phyloP scores from a whole-genome alignment of 1,140 invertebrate species.

The Panulirus ornatus region DNA sequence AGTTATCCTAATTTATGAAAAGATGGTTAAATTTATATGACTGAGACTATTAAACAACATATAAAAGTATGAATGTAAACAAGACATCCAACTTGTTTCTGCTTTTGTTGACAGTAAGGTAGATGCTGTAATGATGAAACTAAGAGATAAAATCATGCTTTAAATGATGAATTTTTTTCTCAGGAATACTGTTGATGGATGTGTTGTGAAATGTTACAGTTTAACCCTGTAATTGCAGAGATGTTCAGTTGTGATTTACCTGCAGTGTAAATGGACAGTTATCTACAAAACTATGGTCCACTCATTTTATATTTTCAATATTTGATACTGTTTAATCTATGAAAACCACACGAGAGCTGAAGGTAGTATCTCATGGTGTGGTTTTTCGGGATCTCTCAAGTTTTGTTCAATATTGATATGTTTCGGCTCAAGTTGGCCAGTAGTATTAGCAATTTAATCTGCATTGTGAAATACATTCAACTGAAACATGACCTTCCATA shows the following conservation, averaged over 20 bases:
- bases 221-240: not conserved
- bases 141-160: not conserved
- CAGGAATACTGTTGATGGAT: not conserved
- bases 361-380: not conserved
- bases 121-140: not conserved
- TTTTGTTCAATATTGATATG: not conserved
- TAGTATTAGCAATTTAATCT: constrained; percentile 13
- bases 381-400: not conserved
- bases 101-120: too few relatives aligned
- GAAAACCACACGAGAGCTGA: not conserved
- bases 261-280: not conserved
- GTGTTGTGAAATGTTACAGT: not conserved
- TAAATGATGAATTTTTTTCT: not conserved
- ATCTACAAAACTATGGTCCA: constrained; percentile 1
- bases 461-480: constrained; percentile 4
- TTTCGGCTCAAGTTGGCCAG: not conserved
- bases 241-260: too few relatives aligned
- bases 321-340: not conserved
- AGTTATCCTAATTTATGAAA: too few relatives aligned
- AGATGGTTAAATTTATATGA: too few relatives aligned
- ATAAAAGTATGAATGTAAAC: too few relatives aligned
- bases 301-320: not conserved
- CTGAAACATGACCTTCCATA: constrained; percentile 29
- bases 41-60: too few relatives aligned
- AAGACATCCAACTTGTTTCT: too few relatives aligned